These are phyloP conservation scores for Apomyelois bistriatella DNA, from an alignment of 2,888 invertebrate genomes.

Conservation along the genomic window DNA sequence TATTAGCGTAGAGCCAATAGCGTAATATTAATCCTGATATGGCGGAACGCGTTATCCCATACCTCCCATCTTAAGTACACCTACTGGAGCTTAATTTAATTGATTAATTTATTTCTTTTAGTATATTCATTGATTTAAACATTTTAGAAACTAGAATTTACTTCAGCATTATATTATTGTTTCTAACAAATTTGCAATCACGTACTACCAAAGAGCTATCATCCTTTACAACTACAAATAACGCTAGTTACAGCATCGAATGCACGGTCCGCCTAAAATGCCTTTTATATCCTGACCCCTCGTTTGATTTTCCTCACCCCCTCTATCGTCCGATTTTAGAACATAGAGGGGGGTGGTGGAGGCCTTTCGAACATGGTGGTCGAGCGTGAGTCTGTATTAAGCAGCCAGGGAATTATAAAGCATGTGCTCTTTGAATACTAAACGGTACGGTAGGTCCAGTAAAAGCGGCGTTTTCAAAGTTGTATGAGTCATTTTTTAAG, in stretches of 20 bases:
- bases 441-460: constrained; percentile 54
- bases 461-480: constrained; percentile 46
- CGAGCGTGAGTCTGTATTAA: constrained; percentile 70
- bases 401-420: constrained; percentile 73
- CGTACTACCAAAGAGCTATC: background rate
- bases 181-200: background rate
- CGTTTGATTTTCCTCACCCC: constrained; percentile 27
- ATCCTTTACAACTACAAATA: constrained; percentile 1
- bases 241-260: background rate
- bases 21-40: too few species aligned
- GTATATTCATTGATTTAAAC: too few species aligned
- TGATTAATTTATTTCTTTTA: too few species aligned
- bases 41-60: too few species aligned
- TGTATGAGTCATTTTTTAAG: constrained; percentile 38
- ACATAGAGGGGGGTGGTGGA: constrained; percentile 28
- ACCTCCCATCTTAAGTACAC: too few species aligned
- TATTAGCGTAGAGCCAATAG: too few species aligned
- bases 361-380: constrained; percentile 53
- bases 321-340: constrained; percentile 24
- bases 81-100: too few species aligned
- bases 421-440: constrained; percentile 73
- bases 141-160: background rate
- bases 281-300: constrained; percentile 46
- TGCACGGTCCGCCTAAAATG: constrained; percentile 31
- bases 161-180: background rate